phyloP scores from a whole-genome alignment of 1,140 invertebrate species.

The Cylas formicarius region DNA sequence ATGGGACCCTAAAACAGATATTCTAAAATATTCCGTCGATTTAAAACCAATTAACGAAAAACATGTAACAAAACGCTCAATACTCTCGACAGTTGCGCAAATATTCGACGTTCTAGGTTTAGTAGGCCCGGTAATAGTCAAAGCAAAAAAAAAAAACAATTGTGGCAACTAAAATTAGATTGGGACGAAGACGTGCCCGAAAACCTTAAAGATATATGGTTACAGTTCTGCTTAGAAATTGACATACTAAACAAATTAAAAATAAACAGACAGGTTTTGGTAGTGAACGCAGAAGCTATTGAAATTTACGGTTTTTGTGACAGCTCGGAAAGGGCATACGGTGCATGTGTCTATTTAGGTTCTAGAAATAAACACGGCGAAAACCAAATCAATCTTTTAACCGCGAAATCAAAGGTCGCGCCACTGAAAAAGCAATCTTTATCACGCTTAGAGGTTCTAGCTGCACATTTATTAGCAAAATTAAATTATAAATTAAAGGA shows the following conservation, averaged over 20 bases:
- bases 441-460: conserved; percentile 23
- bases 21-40: no score
- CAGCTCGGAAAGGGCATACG: conserved; percentile 13
- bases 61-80: conserved; percentile 21
- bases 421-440: conserved; percentile 29
- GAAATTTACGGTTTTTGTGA: conserved; percentile 16
- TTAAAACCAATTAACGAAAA: no score
- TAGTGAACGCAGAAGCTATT: no score
- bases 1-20: no score
- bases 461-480: conserved; percentile 13
- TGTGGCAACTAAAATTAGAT: conserved; percentile 33
- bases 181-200: conserved; percentile 22
- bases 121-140: conserved; percentile 39
- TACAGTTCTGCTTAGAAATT: conserved; percentile 8
- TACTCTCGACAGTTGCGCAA: conserved; percentile 21
- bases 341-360: conserved; percentile 17
- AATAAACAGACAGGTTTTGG: conserved; percentile 1
- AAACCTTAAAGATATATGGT: conserved; percentile 4
- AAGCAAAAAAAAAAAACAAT: conserved; percentile 42
- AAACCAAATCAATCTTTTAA: conserved; percentile 13
- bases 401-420: conserved; percentile 27
- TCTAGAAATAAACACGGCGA: conserved; percentile 3
- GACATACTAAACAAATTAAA: conserved; percentile 5
- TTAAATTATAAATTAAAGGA: conserved; percentile 4
- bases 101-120: conserved; percentile 42